Base-by-base conservation (phyloP, 1,140 invertebrate genomes). In the Cataglyphis hispanica region DNA sequence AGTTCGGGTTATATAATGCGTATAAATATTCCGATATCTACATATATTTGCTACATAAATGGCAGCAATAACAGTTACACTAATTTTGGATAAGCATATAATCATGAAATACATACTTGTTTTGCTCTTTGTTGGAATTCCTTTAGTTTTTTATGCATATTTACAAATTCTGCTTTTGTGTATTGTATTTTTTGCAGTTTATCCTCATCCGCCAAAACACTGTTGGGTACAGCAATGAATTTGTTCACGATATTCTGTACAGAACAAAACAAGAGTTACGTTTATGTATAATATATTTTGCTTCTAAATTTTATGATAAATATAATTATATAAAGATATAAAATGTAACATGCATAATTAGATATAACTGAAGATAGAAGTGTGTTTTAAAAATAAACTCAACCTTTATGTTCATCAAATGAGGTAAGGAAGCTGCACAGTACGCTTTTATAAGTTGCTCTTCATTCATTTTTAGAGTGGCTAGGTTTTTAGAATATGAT, bases 181-280 rank as follows among this genome's bases (percentile, higher is more conserved):
- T 93, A 94, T 70, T 93, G 93, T 56, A 31, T 88, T n/a, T 46
- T 83, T 80, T 94, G 94, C 72, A 58, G 64, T 70, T 89, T 86
- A 67, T 94, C 94, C 43, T 93, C 93, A 1, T 93, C 86, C 8
- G 93, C 75, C 58, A 94, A 74, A 76, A 94, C 76, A 74, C 93
- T 90, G 37, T 83, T 61, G 6, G 94, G 93, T 19, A 94, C 77
- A 46, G 77, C 43, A 58, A 94, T 88, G 25, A 89, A 91, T 85
- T 92, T 92, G 37, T 92, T 86, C 7, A 93, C 75, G 19, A 74
- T 74, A 83, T 88, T 89, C 93, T 94, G 60, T 60, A 78, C 46
- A 63, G 70, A 70, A 60, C 27, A 2, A 70, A 87, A 86, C 10
- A 85, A 31, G 22, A 22, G 72, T 72, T 77, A 34, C 19, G 61